Base-by-base conservation (phyloP, 2,113 vertebrate species). In the Elgaria multicarinata region DNA sequence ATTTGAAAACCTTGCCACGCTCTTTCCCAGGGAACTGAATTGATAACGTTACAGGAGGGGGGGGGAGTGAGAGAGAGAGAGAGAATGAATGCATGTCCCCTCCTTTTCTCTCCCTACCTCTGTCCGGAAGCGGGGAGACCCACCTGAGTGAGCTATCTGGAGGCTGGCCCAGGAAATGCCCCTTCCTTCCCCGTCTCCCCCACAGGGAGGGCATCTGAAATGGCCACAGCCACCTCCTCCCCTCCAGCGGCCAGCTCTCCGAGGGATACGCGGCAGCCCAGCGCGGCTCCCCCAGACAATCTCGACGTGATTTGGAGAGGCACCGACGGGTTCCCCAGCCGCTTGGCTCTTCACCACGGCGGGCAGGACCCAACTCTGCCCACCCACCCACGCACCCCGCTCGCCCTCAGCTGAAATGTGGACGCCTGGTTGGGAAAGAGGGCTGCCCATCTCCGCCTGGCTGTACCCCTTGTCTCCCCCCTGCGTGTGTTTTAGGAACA, bases 91-190 rank as follows among this genome's bases (percentile, higher is more conserved):
- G 1, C 0, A 4, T 0, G 3, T 50, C 90, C 67, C 46, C 86
- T 93, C 78, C 91, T 89, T 92, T 75, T 18, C 42, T 31, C 69
- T 89, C 31, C 69, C 87, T 75, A 28, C 87, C 71, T 89, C 80
- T 53, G 10, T 76, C 71, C 44, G 20, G 42, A 83, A 79, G 53
- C 39, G 44, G 72, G 55, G 26, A 72, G 36, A 39, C 78, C 87
- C 92, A 58, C 89, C 31, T 87, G 79, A 90, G 86, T 64, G 81
- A 62, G 91, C 80, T 85, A 55, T 92, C 91, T 92, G 90, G 91
- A 92, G 93, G 39, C 92, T 64, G 93, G 90, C 89, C 89, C 93
- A 87, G 84, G 77, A 4, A 88, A 3, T 2, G 92, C 7, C 22
- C 4, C 31, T 6, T 83, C 85, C 28, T 14, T 26, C 16, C 79